These are phyloP conservation scores for Lagenorhynchus albirostris DNA, from an alignment of 2,113 vertebrate genomes.

Conservation along the genomic window DNA sequence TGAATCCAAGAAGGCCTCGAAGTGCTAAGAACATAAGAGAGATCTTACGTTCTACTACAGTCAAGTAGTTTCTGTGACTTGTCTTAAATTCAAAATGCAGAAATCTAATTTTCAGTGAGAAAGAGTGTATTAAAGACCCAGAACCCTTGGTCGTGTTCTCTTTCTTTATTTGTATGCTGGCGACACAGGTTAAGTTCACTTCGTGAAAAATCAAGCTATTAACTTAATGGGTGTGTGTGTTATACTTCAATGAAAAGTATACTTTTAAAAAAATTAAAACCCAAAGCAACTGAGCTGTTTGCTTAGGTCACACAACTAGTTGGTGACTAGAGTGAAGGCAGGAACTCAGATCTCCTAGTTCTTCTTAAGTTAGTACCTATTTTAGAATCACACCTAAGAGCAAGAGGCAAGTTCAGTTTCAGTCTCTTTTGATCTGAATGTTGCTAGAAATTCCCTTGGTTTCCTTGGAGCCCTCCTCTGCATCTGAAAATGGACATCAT, in stretches of 20 bases:
- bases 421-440: background rate
- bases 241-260: background rate
- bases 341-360: background rate
- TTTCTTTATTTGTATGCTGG: background rate
- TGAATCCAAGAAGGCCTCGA: background rate
- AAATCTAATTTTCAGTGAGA: background rate
- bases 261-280: background rate
- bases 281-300: background rate
- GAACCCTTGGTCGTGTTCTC: background rate
- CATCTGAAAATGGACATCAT: background rate
- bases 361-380: background rate
- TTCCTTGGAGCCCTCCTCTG: background rate
- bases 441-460: background rate
- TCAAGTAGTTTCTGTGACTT: background rate
- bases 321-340: background rate
- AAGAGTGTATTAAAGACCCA: background rate
- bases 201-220: background rate
- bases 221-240: background rate
- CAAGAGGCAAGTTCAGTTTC: background rate
- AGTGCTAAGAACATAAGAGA: too few species aligned
- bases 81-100: background rate
- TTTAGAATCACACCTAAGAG: background rate
- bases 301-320: background rate
- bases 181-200: background rate
- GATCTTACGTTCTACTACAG: background rate